Base-by-base conservation (phyloP, 2,113 vertebrate species). In the Strix aluco region DNA sequence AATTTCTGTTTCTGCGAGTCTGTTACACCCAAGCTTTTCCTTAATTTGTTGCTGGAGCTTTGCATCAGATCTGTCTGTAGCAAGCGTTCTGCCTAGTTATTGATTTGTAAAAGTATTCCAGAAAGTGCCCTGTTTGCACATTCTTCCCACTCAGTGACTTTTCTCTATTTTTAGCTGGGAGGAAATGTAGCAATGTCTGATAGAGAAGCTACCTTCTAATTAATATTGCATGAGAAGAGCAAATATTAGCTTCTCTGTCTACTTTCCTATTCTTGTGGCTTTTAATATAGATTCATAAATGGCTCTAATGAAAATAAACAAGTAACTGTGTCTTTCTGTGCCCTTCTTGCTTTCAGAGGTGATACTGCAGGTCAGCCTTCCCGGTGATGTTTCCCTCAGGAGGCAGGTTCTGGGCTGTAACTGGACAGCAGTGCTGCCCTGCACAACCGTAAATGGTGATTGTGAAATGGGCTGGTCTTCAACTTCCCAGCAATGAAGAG, bases 191-290 rank as follows among this genome's bases (percentile, higher is more conserved):
- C 59, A 89, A 20, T 91, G 91, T 75, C 96, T 97, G 83, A 61
- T 47, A 95, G 38, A 92, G 75, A 86, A 91, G 79, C 80, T 96
- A 42, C 94, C 88, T 97, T 95, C 94, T 81, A 82, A 88, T 98
- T 96, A 98, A 98, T 98, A 98, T 97, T 98, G 89, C 82, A 98
- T 98, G 93, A 97, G 69, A 52, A 72, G 54, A 32, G 72, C 86
- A 96, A 97, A 97, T 97, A 95, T 6, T 89, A 95, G 94, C 96
- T 88, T 85, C 96, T 95, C 90, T 96, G 59, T 69, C 77, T 91
- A 23, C 75, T 94, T 91, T 81, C 79, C 55, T 86, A 66, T 81
- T 97, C 88, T 94, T 93, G 74, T 89, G 91, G 94, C 87, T 97
- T 97, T 96, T 96, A 92, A 92, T 96, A 94, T 73, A 89, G 86